phyloP scores from a whole-genome alignment of 2,113 vertebrate species.

The Aythya baeri region DNA sequence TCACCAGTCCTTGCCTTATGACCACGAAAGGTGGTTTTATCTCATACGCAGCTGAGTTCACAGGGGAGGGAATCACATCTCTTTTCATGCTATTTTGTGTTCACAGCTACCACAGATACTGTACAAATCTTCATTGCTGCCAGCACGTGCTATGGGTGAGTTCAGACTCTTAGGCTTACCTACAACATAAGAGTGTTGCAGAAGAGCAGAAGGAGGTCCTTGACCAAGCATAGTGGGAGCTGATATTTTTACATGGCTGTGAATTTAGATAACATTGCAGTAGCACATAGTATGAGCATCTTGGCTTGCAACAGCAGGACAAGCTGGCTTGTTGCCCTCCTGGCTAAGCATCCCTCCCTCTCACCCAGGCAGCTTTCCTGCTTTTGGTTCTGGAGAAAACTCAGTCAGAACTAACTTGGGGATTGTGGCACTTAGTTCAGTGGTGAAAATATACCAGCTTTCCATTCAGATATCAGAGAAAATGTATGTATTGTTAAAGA shows the following conservation, averaged over 20 bases:
- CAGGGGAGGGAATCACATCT: background rate
- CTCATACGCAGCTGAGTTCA: background rate
- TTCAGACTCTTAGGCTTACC: background rate
- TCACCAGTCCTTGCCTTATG: background rate
- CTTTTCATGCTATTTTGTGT: background rate
- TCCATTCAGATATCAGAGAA: background rate
- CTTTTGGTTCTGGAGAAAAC: background rate
- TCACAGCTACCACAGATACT: background rate
- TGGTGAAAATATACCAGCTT: background rate
- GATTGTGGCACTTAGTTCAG: background rate
- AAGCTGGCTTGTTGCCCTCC: background rate
- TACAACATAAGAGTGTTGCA: background rate
- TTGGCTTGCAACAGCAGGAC: background rate
- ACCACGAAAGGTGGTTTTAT: rapidly evolving
- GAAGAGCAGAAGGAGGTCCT: background rate
- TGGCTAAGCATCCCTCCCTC: background rate
- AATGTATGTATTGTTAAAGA: background rate
- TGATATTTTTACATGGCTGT: background rate
- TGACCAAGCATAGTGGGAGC: background rate
- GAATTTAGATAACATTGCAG: background rate
- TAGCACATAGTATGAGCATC: background rate
- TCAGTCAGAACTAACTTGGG: background rate
- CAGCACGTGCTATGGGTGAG: background rate
- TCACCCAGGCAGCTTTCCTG: background rate
- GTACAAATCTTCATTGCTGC: background rate